phyloP scores from a whole-genome alignment of 1,140 invertebrate species.

The Lepeophtheirus salmonis region DNA sequence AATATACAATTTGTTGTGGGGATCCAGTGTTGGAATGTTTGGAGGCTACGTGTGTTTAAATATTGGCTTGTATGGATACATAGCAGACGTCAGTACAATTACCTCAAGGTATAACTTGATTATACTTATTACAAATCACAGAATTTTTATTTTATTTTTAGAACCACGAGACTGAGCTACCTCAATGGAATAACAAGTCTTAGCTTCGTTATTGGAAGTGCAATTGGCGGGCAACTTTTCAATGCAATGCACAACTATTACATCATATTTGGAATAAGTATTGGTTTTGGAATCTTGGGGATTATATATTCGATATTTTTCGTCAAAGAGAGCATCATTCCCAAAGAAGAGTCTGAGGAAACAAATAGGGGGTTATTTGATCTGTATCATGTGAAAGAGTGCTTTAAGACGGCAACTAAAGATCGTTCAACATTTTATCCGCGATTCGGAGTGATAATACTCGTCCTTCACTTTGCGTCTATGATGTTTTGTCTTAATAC shows the following conservation, averaged over 20 bases:
- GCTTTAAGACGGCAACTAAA: not conserved
- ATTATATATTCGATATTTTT: constrained; percentile 1
- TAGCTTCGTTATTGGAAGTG: constrained; percentile 9
- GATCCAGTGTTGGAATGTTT: not conserved
- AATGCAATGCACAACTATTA: not conserved
- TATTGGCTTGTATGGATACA: constrained; percentile 13
- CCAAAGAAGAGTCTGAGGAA: not conserved
- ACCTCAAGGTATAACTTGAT: not conserved
- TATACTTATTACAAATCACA: not conserved
- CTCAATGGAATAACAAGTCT: not conserved
- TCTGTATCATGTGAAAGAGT: not conserved
- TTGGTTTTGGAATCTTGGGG: not conserved
- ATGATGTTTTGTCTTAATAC: constrained; percentile 16
- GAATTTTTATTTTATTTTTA: not conserved
- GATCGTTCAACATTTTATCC: not conserved
- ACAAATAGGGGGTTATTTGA: not conserved
- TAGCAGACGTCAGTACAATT: constrained; percentile 1
- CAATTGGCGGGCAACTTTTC: constrained; percentile 2
- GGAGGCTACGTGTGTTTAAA: constrained; percentile 9
- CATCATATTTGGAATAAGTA: not conserved
- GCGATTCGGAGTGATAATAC: not conserved
- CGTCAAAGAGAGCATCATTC: not conserved
- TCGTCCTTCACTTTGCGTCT: constrained; percentile 1
- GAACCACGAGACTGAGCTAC: not conserved
- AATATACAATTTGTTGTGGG: not conserved